Base-by-base conservation (phyloP, 2,113 vertebrate genomes). In the Tonatia bakeri region DNA sequence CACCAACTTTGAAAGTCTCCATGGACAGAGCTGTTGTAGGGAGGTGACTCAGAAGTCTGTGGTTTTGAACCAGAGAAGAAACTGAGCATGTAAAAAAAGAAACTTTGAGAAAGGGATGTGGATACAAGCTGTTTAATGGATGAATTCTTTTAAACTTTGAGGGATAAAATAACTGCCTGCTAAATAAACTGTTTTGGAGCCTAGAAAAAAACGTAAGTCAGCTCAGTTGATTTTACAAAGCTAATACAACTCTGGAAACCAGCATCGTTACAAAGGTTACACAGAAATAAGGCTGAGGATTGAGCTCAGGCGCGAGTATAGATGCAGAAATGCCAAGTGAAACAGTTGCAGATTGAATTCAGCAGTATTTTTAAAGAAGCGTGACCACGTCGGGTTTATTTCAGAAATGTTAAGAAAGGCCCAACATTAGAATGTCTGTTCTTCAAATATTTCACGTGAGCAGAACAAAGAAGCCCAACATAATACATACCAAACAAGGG, bases 11-110 rank as follows among this genome's bases (percentile, higher is more conserved):
- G 67, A 86, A 91, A 91, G 45, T 40, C 45, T 85, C 54, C 59
- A 67, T 73, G 75, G 81, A 82, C 13, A 4, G 16, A 70, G 19
- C n/a, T 95, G 3, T 95, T 83, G 38, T 86, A 82, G 64, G 93
- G 38, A 96, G 92, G 79, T 92, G 64, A 95, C 52, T 91, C 93
- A 95, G 65, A 91, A 67, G n/a, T 91, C 47, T 88, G 79, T 93
- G 93, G 80, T 81, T 93, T 95, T 75, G 79, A 87, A 91, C 36
- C 61, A 69, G 64, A 64, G 65, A 87, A 70, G 80, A 89, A 92
- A 80, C 59, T 19, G 54, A 84, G 45, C 50, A 52, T 70, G 82
- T 5, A 69, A 75, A 86, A 95, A 59, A 56, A 40, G 69, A 52
- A 45, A 38, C 22, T 94, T 91, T 24, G 47, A 65, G 24, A 85